Evolutionary conservation across 2,797 vertebrate species (phyloP).

Genomic region (Poecilia velifera): DNA sequence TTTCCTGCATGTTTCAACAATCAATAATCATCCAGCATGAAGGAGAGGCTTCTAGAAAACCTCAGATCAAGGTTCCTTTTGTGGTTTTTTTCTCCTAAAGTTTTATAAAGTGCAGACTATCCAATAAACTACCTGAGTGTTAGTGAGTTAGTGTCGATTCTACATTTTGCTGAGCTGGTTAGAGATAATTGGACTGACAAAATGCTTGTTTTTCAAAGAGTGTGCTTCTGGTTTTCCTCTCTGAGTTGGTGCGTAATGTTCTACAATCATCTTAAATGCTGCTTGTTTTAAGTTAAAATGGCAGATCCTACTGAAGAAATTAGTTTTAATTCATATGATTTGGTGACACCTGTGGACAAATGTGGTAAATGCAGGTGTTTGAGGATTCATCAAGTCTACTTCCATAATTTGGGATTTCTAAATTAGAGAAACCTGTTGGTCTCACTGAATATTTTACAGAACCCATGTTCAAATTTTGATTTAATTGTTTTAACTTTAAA

Average conservation of each 20-base stretch:
- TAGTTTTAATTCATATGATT: constrained; percentile 19
- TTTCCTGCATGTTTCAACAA: constrained; percentile 53
- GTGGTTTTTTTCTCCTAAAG: constrained; percentile 31
- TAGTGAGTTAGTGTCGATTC: constrained; percentile 70
- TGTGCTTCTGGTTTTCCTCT: neutral
- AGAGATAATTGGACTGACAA: constrained; percentile 5
- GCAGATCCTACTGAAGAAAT: neutral
- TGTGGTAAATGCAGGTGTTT: rapidly evolving
- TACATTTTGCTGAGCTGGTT: constrained; percentile 30
- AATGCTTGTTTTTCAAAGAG: neutral
- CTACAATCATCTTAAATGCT: neutral
- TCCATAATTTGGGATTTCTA: neutral
- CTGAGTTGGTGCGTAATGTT: neutral
- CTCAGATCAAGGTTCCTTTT: constrained; percentile 29
- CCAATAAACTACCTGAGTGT: constrained; percentile 79
- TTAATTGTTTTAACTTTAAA: neutral
- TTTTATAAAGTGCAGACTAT: constrained; percentile 81
- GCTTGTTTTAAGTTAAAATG: neutral
- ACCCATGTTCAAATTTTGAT: neutral
- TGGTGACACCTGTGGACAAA: neutral
- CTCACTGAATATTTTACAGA: neutral
- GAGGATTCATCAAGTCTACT: neutral
- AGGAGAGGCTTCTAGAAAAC: constrained; percentile 31
- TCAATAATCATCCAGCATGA: constrained; percentile 53
- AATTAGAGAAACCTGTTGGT: neutral